A percentile compares a stretch with the other conserved stretches of the same genome.
phyloP scores from a whole-genome alignment of 2,888 invertebrate genomes.

The Melolontha melolontha region DNA sequence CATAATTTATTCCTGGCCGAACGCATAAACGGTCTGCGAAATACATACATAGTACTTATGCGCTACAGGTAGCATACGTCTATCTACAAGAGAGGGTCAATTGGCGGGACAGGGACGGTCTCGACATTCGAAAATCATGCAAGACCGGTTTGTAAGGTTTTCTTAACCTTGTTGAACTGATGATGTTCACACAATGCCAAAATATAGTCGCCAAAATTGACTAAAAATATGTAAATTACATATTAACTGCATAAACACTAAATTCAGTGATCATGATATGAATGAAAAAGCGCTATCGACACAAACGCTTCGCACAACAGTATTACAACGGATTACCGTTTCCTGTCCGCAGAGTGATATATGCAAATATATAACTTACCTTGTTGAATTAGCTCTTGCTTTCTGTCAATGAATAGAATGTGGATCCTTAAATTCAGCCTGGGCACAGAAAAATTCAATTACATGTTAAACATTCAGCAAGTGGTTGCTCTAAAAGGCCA shows the following conservation, averaged over 20 bases:
- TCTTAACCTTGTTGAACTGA: constrained; percentile 35
- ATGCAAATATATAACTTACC: constrained; percentile 32
- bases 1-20: too few relatives aligned
- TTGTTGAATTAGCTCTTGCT: constrained; percentile 3
- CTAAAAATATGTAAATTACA: constrained; percentile 2
- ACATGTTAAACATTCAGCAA: constrained; percentile 54
- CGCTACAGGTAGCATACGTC: constrained; percentile 36
- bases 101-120: constrained; percentile 24
- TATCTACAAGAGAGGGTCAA: constrained; percentile 23
- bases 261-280: neutral
- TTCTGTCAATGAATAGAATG: constrained; percentile 1
- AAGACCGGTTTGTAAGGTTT: constrained; percentile 41
- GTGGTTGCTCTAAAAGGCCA: constrained; percentile 55
- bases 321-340: constrained; percentile 28
- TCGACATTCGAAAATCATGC: constrained; percentile 38
- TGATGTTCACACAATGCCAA: constrained; percentile 11
- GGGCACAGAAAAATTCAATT: constrained; percentile 36
- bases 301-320: neutral
- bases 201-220: constrained; percentile 24
- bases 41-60: neutral
- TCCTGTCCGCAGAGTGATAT: constrained; percentile 26
- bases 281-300: neutral
- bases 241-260: neutral
- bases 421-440: constrained; percentile 16
- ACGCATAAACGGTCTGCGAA: too few relatives aligned